Evolutionary conservation across 2,113 vertebrate species (phyloP).

Genomic region (Anhinga anhinga): DNA sequence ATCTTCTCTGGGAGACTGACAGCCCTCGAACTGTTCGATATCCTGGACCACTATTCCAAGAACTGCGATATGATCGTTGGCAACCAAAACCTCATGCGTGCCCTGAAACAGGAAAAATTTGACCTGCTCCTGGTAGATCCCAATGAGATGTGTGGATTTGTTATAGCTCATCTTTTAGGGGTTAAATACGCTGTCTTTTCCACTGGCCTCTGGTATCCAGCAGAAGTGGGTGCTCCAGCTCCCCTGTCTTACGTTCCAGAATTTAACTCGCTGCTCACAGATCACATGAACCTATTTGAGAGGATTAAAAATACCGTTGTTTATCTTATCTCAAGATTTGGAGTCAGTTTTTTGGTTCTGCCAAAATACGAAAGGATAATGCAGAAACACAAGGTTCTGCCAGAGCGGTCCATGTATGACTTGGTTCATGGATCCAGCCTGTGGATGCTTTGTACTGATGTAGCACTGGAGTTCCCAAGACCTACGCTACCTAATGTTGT

Average conservation of each 20-base stretch:
- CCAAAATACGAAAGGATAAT: slow-evolving; percentile 97
- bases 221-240: slow-evolving; percentile 94
- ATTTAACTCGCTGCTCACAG: slow-evolving; percentile 96
- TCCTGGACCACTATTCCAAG: slow-evolving; percentile 94
- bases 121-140: slow-evolving; percentile 96
- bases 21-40: slow-evolving; percentile 92
- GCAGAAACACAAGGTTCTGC: slow-evolving; percentile 86
- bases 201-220: slow-evolving; percentile 97
- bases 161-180: slow-evolving; percentile 92
- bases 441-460: slow-evolving; percentile 98
- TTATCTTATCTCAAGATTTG: slow-evolving; percentile 91
- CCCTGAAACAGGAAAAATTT: slow-evolving; percentile 86
- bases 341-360: slow-evolving; percentile 90
- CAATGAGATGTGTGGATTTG: slow-evolving; percentile 99
- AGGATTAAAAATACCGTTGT: slow-evolving; percentile 90
- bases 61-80: slow-evolving; percentile 96
- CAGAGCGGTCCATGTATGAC: slow-evolving; percentile 88
- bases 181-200: slow-evolving; percentile 95
- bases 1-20: slow-evolving; percentile 96
- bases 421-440: slow-evolving; percentile 92
- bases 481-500: slow-evolving; percentile 97
- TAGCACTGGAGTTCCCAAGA: slow-evolving; percentile 95
- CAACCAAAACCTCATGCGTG: slow-evolving; percentile 81
- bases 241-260: slow-evolving; percentile 95
- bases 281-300: slow-evolving; percentile 89